Base-by-base conservation (phyloP, 1,140 invertebrate genomes). In the Xylocopa sonorina region DNA sequence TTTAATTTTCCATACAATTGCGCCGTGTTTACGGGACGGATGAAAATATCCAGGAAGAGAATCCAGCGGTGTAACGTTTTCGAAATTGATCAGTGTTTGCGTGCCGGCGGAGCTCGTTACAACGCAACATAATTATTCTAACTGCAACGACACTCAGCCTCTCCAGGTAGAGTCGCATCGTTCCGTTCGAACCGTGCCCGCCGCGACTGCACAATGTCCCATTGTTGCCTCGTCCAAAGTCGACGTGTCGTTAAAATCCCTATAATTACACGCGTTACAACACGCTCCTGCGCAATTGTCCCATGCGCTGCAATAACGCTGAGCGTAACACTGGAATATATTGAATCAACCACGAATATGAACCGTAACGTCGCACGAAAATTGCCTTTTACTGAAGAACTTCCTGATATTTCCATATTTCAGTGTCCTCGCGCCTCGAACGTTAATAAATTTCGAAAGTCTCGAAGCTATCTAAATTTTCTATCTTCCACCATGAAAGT, bases 181-280 rank as follows among this genome's bases (percentile, higher is more conserved):
- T 67, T 76, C 60, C 29, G 62, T 67, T 75, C 73, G 62, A 66
- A 51, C 50, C 29, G 58, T 18, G 41, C 46, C 9, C 21, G 9
- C 38, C 27, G 34, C 38, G 18, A 27, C 27, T 43, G n/a, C n/a
- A 48, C 48, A 67, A 67, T 67, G 27, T 76, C 51, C 73, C 14
- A 67, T 76, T 76, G 73, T 76, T 55, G 51, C 62, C 48, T 38
- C 41, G 63, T 55, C 63, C 34, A 10, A 76, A 76, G 46, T 55
- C 63, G 73, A 55, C 73, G 62, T 43, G 62, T 55, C 63, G 73
- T 76, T 67, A 76, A 55, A 76, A 76, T 76, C 73, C 34, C 46
- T 76, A 41, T 76, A 76, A 76, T 76, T 76, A 76, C 62, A 67
- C 73, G 51, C 60, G 63, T 67, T 55, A 74, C 38, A 67, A 74